phyloP scores from a whole-genome alignment of 2,797 vertebrate species.

The Acanthurus lineatus region DNA sequence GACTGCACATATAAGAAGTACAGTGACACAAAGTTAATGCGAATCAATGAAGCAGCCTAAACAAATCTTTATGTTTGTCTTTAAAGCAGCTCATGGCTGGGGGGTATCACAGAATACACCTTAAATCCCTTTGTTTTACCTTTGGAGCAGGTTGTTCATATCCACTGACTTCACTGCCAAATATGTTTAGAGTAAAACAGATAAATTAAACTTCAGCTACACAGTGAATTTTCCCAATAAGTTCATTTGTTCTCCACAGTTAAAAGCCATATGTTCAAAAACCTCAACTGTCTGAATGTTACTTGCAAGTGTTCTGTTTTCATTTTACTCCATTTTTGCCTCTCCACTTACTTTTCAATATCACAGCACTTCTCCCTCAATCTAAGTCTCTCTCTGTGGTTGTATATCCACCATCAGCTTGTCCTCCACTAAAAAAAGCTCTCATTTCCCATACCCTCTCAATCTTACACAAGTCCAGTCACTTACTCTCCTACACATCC shows the following conservation, averaged over 20 bases:
- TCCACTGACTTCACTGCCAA: too few relatives aligned
- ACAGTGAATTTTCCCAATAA: conserved; percentile 12
- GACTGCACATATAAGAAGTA: too few relatives aligned
- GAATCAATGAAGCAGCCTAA: too few relatives aligned
- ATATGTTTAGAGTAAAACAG: too few relatives aligned
- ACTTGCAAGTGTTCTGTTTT: conserved; percentile 40
- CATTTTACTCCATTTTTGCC: conserved; percentile 26
- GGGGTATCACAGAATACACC: too few relatives aligned
- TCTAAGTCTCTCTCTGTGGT: conserved; percentile 51
- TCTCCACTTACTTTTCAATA: conserved; percentile 54
- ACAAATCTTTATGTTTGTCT: too few relatives aligned
- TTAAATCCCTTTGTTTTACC: too few relatives aligned
- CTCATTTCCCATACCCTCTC: conserved; percentile 58
- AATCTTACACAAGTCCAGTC: conserved; percentile 50
- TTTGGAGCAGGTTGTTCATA: neutral
- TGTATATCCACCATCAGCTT: conserved; percentile 78
- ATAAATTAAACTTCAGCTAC: too few relatives aligned
- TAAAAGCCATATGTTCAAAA: conserved; percentile 38
- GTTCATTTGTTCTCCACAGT: conserved; percentile 38
- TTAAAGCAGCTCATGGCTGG: too few relatives aligned
- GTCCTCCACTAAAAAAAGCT: conserved; percentile 57
- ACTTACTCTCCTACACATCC: conserved; percentile 41
- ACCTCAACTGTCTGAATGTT: conserved; percentile 26
- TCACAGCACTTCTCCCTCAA: conserved; percentile 36
- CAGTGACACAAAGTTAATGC: too few relatives aligned